A percentile compares a stretch with the other conserved stretches of the same genome.
phyloP scores from a whole-genome alignment of 1,140 invertebrate species.

The Nilaparvata lugens region DNA sequence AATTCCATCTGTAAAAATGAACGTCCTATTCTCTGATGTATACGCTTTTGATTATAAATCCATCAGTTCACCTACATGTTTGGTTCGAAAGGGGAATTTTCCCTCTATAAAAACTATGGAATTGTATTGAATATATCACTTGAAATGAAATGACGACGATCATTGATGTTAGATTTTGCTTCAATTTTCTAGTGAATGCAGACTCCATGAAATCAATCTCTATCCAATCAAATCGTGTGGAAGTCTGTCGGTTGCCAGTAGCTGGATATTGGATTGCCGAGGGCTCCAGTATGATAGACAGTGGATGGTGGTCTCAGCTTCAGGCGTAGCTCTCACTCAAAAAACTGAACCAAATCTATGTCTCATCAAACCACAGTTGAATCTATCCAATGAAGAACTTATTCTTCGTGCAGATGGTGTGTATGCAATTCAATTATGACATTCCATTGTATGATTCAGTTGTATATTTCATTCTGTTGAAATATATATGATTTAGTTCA shows the following conservation, averaged over 20 bases:
- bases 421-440: no score
- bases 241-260: conserved; percentile 41
- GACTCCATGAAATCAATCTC: conserved; percentile 58
- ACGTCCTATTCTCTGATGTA: no score
- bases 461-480: no score
- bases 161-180: no score
- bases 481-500: no score
- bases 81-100: no score
- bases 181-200: neutral
- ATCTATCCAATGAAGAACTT: conserved; percentile 49
- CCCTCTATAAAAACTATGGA: no score
- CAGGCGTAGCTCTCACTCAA: conserved; percentile 76
- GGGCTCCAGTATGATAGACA: conserved; percentile 82
- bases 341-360: conserved; percentile 75
- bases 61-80: no score
- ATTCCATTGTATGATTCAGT: neutral
- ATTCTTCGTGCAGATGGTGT: conserved; percentile 58
- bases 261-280: conserved; percentile 34
- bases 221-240: conserved; percentile 94
- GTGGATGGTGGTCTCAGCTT: conserved; percentile 80
- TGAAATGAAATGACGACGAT: no score
- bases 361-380: conserved; percentile 63
- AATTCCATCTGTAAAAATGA: no score
- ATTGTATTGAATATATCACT: no score
- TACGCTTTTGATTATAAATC: no score